Evolutionary conservation across 2,113 vertebrate genomes (phyloP).

Genomic region (Suncus etruscus): DNA sequence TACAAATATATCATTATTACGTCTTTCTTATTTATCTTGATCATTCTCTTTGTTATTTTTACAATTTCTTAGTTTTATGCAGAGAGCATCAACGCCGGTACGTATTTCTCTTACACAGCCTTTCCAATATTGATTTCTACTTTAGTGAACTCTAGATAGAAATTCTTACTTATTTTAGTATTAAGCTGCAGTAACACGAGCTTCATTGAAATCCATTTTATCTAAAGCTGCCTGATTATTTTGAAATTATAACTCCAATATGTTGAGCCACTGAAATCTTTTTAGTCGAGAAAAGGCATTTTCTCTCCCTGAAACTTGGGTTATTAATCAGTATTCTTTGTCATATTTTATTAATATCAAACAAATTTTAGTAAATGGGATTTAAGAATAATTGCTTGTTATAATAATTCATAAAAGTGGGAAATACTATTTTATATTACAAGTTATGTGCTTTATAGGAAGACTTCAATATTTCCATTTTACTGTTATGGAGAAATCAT

Average conservation of each 20-base stretch:
- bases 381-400: neutral
- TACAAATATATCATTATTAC: conserved; percentile 27
- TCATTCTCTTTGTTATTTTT: conserved; percentile 42
- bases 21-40: conserved; percentile 34
- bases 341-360: conserved; percentile 33
- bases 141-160: conserved; percentile 50
- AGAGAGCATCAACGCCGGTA: neutral
- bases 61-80: conserved; percentile 49
- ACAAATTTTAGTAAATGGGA: neutral
- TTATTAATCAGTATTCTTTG: conserved; percentile 37
- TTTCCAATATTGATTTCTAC: conserved; percentile 70
- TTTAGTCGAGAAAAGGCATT: conserved; percentile 12
- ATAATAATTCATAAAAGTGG: conserved; percentile 48
- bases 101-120: conserved; percentile 45
- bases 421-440: neutral
- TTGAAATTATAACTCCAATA: conserved; percentile 61
- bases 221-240: conserved; percentile 42
- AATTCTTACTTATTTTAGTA: conserved; percentile 62
- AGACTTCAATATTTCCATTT: conserved; percentile 43
- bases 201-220: conserved; percentile 68
- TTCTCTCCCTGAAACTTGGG: neutral
- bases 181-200: conserved; percentile 37
- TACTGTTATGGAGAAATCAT: conserved; percentile 40
- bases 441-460: conserved; percentile 6
- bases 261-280: conserved; percentile 42